Evolutionary conservation across 64 coral and sea anemone species (phyloP).

Genomic region (Anthopleura sola): DNA sequence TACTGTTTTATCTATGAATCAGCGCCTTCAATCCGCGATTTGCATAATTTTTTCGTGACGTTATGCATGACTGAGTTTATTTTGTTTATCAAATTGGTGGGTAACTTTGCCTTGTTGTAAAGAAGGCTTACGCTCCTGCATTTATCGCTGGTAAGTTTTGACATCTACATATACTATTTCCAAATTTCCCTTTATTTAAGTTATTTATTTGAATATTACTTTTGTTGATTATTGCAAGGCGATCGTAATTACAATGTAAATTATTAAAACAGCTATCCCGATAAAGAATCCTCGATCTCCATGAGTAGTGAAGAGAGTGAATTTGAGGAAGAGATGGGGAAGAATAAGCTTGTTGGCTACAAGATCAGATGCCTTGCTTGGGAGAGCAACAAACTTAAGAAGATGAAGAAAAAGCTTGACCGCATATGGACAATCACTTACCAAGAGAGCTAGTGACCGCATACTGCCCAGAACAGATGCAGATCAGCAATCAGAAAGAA

Average conservation of each 20-base stretch:
- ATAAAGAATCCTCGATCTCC: constrained; percentile 45
- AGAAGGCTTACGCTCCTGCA: too few relatives aligned
- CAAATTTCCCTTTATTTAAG: too few relatives aligned
- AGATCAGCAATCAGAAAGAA: constrained; percentile 2
- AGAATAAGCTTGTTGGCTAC: constrained; percentile 18
- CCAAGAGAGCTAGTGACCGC: constrained; percentile 40
- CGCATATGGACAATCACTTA: constrained; percentile 27
- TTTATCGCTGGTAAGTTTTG: too few relatives aligned
- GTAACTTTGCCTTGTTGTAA: too few relatives aligned
- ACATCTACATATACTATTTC: too few relatives aligned
- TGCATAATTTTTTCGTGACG: too few relatives aligned
- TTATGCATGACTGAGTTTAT: too few relatives aligned
- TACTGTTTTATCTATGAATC: too few relatives aligned
- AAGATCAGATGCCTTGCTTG: constrained; percentile 34
- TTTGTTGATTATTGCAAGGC: neutral
- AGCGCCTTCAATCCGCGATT: too few relatives aligned
- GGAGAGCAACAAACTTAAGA: constrained; percentile 50
- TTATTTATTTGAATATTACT: too few relatives aligned
- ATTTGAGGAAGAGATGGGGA: constrained; percentile 47
- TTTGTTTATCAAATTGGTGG: too few relatives aligned
- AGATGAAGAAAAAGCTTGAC: constrained; percentile 45
- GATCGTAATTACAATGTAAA: neutral
- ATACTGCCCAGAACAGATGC: constrained; percentile 26
- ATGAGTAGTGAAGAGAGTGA: constrained; percentile 75
- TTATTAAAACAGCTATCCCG: neutral